Evolutionary conservation across 2,888 invertebrate species (phyloP).

Genomic region (Luperina testacea): DNA sequence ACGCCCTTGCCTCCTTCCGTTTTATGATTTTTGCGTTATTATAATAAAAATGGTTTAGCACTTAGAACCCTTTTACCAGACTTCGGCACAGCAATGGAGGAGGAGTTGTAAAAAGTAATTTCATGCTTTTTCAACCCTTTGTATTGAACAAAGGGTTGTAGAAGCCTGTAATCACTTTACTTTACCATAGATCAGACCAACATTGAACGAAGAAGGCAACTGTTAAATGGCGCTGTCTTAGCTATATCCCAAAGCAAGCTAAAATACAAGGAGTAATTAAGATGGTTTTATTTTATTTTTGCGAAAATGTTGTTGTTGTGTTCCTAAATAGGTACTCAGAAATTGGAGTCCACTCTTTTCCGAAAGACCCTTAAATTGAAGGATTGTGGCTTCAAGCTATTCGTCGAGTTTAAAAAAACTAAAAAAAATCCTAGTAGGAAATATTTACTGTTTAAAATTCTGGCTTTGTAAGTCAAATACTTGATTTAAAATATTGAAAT

Average conservation of each 20-base stretch:
- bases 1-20: background rate
- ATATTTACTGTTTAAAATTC: background rate
- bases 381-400: background rate
- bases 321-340: background rate
- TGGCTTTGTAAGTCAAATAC: no score
- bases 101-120: background rate
- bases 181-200: background rate
- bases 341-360: background rate
- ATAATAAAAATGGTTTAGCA: background rate
- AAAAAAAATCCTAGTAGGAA: background rate
- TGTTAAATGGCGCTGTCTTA: background rate
- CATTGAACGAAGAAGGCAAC: background rate
- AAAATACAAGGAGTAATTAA: background rate
- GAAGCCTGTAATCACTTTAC: background rate
- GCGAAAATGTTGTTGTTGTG: background rate
- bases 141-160: background rate
- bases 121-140: background rate
- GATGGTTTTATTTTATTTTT: background rate
- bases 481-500: background rate
- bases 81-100: background rate
- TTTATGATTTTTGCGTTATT: background rate
- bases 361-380: background rate
- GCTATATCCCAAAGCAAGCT: background rate
- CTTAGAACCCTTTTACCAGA: background rate
- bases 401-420: background rate